Percentiles rank a stretch among this genome's conserved stretches.
These are phyloP conservation scores for Echiichthys vipera DNA, from an alignment of 2,797 vertebrate genomes.

Conservation along the genomic window DNA sequence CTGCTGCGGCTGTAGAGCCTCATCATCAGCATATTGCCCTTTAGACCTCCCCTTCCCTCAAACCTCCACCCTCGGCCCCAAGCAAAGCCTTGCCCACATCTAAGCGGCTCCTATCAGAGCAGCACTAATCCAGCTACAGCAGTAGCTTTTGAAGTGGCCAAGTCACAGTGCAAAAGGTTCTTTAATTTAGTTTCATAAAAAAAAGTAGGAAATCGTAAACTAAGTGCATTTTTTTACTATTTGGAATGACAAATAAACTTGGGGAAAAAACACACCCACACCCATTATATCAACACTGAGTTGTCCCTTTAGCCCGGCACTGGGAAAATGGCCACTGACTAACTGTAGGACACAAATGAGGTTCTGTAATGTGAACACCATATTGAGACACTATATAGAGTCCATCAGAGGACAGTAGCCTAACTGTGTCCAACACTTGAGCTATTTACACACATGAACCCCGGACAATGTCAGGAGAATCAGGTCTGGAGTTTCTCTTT, in stretches of 20 bases:
- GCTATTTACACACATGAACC: no score
- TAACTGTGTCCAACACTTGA: background rate
- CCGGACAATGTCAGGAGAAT: no score
- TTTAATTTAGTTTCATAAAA: background rate
- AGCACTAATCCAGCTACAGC: slow-evolving; percentile 10
- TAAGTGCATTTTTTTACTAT: background rate
- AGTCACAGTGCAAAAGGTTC: background rate
- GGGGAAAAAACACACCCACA: background rate
- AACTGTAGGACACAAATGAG: slow-evolving; percentile 11
- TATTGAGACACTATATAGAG: slow-evolving; percentile 23
- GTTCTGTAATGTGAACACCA: slow-evolving; percentile 10
- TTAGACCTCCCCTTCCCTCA: slow-evolving; percentile 60
- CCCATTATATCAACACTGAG: background rate
- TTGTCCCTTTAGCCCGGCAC: background rate
- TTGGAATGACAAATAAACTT: background rate
- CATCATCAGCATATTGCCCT: slow-evolving; percentile 78
- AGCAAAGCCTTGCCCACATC: slow-evolving; percentile 46
- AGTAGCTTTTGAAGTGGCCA: background rate
- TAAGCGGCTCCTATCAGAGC: slow-evolving; percentile 13
- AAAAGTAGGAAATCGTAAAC: background rate
- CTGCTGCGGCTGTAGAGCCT: slow-evolving; percentile 57
- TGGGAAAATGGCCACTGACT: background rate
- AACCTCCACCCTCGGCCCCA: slow-evolving; percentile 18
- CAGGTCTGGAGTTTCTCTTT: no score
- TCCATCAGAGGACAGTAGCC: slow-evolving; percentile 4